These are phyloP conservation scores for Clarias platycephalus DNA, from an alignment of 2,797 vertebrate genomes.

Conservation along the genomic window DNA sequence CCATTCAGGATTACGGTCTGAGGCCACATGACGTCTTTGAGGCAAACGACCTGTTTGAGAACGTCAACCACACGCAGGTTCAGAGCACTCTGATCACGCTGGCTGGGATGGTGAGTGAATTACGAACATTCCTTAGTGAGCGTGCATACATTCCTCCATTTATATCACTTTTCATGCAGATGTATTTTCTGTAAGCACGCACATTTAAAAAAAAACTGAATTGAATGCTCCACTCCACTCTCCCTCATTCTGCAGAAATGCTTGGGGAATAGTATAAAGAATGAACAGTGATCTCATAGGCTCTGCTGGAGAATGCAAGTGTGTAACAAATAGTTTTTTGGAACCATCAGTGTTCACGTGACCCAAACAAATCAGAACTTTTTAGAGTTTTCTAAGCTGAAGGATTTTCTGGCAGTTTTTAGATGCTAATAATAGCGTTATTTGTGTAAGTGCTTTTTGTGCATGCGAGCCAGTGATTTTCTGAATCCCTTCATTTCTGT, in stretches of 20 bases:
- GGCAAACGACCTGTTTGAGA: constrained; percentile 96
- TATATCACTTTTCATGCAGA: background rate
- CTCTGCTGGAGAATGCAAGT: background rate
- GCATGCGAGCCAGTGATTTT: constrained; percentile 5
- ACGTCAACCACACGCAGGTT: constrained; percentile 92
- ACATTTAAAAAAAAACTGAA: background rate
- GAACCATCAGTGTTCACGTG: background rate
- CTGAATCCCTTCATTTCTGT: background rate
- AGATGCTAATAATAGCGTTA: constrained; percentile 20
- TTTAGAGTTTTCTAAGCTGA: background rate
- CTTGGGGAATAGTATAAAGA: constrained; percentile 26
- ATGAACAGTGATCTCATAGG: constrained; percentile 22
- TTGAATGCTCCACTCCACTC: background rate
- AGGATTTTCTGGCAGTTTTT: constrained; percentile 12
- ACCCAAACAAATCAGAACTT: constrained; percentile 7
- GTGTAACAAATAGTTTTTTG: constrained; percentile 13
- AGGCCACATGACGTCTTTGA: constrained; percentile 91
- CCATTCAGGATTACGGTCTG: constrained; percentile 87
- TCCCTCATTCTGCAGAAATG: background rate
- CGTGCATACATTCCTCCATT: background rate
- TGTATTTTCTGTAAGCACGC: background rate
- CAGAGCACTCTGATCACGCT: constrained; percentile 88
- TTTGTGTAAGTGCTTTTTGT: constrained; percentile 10
- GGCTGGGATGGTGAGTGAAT: constrained; percentile 85
- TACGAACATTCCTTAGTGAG: background rate